A percentile compares a stretch with the other conserved stretches of the same genome.
These are phyloP conservation scores for Dendroctonus valens DNA, from an alignment of 1,140 invertebrate genomes.

Conservation along the genomic window DNA sequence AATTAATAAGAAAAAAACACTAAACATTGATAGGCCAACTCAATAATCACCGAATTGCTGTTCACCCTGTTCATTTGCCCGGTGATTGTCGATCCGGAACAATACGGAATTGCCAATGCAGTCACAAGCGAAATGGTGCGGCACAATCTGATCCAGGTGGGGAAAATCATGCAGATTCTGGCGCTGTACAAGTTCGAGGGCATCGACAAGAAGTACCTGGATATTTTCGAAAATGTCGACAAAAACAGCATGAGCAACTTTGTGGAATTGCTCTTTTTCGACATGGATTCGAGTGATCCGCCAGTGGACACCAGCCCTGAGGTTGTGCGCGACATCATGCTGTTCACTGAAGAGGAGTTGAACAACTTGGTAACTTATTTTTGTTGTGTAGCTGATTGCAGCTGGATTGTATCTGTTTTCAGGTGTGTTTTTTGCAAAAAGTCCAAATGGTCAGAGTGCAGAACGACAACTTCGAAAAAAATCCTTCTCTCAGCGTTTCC, in stretches of 20 bases:
- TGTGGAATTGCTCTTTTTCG: conserved; percentile 68
- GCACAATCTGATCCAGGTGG: conserved; percentile 90
- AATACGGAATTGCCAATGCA: conserved; percentile 91
- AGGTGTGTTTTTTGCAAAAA: conserved; percentile 55
- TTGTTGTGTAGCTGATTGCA: conserved; percentile 32
- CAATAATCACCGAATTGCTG: conserved; percentile 88
- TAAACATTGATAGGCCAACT: conserved; percentile 55
- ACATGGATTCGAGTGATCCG: conserved; percentile 58
- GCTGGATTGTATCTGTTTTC: background rate
- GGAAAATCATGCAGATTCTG: conserved; percentile 88
- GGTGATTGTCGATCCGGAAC: conserved; percentile 94
- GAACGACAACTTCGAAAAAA: conserved; percentile 37
- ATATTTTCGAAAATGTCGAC: conserved; percentile 76
- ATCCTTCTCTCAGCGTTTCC: conserved; percentile 28
- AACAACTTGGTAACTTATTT: conserved; percentile 59
- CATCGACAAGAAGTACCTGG: conserved; percentile 68
- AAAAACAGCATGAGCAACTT: conserved; percentile 73
- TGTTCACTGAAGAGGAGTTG: conserved; percentile 69
- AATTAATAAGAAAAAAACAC: background rate
- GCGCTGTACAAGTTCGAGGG: conserved; percentile 82
- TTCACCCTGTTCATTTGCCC: conserved; percentile 95
- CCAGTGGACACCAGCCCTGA: conserved; percentile 60
- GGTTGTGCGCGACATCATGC: conserved; percentile 60
- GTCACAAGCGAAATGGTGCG: conserved; percentile 88
- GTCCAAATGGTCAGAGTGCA: conserved; percentile 42